These are phyloP conservation scores for Axis porcinus DNA, from an alignment of 2,113 vertebrate species.

Conservation along the genomic window DNA sequence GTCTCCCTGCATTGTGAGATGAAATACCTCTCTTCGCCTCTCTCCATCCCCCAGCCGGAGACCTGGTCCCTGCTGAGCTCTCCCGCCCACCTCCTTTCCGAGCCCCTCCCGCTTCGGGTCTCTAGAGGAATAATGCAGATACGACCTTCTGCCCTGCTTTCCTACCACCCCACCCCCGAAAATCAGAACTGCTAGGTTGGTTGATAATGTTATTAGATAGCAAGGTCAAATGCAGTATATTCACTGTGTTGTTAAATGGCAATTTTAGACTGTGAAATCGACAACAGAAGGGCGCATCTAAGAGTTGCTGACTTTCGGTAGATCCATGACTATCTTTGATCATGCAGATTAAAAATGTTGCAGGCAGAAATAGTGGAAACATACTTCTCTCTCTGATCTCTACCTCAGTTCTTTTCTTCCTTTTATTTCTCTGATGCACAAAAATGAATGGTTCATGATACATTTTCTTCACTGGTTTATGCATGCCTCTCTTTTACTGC, in stretches of 20 bases:
- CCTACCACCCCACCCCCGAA: neutral
- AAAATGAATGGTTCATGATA: neutral
- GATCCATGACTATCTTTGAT: neutral
- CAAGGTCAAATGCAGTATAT: neutral
- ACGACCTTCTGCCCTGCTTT: neutral
- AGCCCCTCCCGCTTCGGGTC: fast-evolving
- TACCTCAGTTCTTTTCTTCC: neutral
- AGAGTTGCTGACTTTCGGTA: neutral
- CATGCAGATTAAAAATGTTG: neutral
- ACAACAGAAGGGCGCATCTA: neutral
- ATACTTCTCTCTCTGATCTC: neutral
- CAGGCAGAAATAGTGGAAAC: neutral
- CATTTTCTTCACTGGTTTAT: neutral
- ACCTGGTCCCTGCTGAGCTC: fast-evolving
- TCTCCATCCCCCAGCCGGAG: neutral
- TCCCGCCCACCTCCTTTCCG: neutral
- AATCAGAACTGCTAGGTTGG: neutral
- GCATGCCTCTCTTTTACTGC: neutral
- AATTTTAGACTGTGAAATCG: neutral
- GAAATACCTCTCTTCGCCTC: neutral
- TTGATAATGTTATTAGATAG: neutral
- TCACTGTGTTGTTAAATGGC: neutral
- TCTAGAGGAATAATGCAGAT: neutral
- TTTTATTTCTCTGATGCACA: neutral
- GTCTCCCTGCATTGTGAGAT: neutral